Base-by-base conservation (phyloP, 2,888 invertebrate species). In the Reticulitermes lucifugus region DNA sequence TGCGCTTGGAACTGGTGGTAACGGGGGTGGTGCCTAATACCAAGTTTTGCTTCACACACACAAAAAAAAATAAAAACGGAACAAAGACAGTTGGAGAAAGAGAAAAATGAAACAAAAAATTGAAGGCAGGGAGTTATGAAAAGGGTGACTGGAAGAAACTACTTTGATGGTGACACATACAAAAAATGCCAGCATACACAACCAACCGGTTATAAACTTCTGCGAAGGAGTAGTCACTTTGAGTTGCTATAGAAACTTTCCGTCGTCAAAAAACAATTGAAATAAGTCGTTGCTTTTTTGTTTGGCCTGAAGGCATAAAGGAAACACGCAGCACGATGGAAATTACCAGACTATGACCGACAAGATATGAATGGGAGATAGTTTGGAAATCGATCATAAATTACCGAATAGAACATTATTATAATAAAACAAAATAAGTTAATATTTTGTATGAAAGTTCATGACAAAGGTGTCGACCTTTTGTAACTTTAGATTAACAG, bases 141-240 rank as follows among this genome's bases (percentile, higher is more conserved):
- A 55, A 79, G 55, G 79, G 65, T 7, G 65, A n/a, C 51, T 35
- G 51, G 51, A 51, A 55, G 79, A 55, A 79, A 79, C 46, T 79
- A 79, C 51, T 79, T 79, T 18, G 46, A 79, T 79, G 79, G 55
- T 46, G 51, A 79, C 79, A 51, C 25, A 79, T 25, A 79, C n/a
- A 79, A 21, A 79, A 25, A 65, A 65, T n/a, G 25, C 65, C n/a
- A 65, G n/a, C 65, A 65, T 25, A 65, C n/a, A 65, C n/a, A 65
- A 7, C 65, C 65, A 65, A 65, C 65, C n/a, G 65, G 65, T 12
- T 65, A 65, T n/a, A 3, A 65, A 65, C 65, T 25, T 65, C 65
- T 65, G 65, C 25, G 25, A 25, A 65, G n/a, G 65, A 10, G 25
- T 65, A 65, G 65, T 65, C 65, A 25, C n/a, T 65, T 65, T 6